phyloP scores from a whole-genome alignment of 2,113 vertebrate genomes.

The Malurus alboscapulatus region DNA sequence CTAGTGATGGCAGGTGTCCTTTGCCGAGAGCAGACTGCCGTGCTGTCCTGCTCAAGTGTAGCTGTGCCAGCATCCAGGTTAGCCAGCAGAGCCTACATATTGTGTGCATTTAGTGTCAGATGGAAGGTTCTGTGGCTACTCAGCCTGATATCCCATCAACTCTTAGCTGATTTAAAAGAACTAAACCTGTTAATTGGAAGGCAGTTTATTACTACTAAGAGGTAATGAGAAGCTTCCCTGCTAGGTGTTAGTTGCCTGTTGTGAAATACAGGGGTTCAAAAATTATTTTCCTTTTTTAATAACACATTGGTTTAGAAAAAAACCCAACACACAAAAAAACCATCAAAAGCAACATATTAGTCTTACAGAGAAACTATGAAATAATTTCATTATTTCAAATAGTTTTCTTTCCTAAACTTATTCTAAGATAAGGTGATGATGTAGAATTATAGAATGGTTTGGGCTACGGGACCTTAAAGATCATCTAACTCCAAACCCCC shows the following conservation, averaged over 20 bases:
- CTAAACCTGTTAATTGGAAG: not conserved
- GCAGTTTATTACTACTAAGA: not conserved
- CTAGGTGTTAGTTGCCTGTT: not conserved
- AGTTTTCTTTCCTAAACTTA: not conserved
- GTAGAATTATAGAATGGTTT: not conserved
- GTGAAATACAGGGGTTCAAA: not conserved
- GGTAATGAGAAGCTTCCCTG: not conserved
- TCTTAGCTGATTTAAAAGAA: not conserved
- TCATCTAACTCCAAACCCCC: not conserved
- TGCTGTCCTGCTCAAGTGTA: not conserved
- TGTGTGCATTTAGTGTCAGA: not conserved
- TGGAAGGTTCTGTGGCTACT: not conserved
- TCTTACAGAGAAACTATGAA: not conserved
- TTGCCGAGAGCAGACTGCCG: not conserved
- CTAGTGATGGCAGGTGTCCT: not conserved
- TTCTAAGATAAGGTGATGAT: not conserved
- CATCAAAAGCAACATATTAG: not conserved
- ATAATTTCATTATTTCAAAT: not conserved
- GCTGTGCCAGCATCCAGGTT: not conserved
- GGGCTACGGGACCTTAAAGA: not conserved
- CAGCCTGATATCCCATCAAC: not conserved
- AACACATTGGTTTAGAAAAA: not conserved
- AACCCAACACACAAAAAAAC: not conserved
- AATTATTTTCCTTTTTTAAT: not conserved
- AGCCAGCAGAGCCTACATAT: rapidly evolving